Conservation (phyloP, 1,140 invertebrate genomes). For the Branchinecta lindahli region DNA sequence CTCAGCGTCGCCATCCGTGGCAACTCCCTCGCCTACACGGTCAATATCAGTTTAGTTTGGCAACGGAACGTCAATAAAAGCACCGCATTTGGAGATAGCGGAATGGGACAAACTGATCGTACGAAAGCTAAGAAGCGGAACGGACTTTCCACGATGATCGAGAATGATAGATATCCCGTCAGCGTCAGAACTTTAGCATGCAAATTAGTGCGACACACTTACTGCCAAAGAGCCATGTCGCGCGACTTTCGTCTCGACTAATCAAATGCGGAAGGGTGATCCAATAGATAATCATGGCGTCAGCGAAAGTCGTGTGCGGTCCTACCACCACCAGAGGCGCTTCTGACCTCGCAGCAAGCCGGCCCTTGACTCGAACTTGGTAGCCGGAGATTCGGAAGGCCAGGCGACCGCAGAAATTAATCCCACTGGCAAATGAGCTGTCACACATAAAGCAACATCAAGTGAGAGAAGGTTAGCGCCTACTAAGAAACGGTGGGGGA, state of each 20-base stretch:
- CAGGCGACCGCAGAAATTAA: conserved; percentile 6
- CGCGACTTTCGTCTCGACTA: not conserved
- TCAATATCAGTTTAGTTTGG: too few species aligned
- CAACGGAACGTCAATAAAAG: too few species aligned
- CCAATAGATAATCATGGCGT: conserved; percentile 58
- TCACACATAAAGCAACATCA: not conserved
- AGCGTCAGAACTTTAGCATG: too few species aligned
- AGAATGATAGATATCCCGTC: too few species aligned
- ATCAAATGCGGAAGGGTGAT: not conserved
- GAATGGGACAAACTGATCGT: too few species aligned
- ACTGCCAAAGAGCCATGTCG: not conserved
- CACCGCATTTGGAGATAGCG: too few species aligned
- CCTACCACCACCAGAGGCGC: conserved; percentile 73
- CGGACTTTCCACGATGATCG: too few species aligned
- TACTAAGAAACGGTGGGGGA: too few species aligned
- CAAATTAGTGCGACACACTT: not conserved
- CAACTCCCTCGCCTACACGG: too few species aligned
- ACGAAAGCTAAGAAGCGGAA: too few species aligned
- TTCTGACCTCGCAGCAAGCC: conserved; percentile 45
- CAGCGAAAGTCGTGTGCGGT: conserved; percentile 80
- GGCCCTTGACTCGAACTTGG: conserved; percentile 49
- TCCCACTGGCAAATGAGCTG: not conserved
- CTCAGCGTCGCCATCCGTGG: too few species aligned
- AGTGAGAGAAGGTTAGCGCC: too few species aligned
- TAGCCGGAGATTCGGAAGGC: conserved; percentile 30